A percentile compares a stretch with the other conserved stretches of the same genome.
phyloP scores from a whole-genome alignment of 2,113 vertebrate genomes.

The Formicarius rufipectus region DNA sequence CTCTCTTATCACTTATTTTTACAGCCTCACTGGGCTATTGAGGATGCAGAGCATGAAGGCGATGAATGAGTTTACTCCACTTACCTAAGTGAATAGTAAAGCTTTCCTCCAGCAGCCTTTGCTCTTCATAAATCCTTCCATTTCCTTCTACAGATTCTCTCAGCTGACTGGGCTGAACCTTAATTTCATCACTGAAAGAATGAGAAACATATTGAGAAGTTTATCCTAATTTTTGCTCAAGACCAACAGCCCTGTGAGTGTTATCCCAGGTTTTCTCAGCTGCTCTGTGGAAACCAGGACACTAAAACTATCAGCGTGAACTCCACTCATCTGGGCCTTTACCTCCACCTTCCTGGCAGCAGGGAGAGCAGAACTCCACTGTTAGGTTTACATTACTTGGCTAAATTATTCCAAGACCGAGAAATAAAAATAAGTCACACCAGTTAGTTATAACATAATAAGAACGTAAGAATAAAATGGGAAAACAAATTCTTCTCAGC shows the following conservation, averaged over 20 bases:
- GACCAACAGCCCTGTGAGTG: background rate
- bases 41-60: background rate
- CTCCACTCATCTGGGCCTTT: background rate
- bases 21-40: background rate
- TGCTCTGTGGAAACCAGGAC: background rate
- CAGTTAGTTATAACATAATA: background rate
- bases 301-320: background rate
- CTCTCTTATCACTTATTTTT: background rate
- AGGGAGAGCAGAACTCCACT: background rate
- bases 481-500: background rate
- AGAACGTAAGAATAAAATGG: background rate
- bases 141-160: slow-evolving; percentile 82
- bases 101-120: slow-evolving; percentile 93
- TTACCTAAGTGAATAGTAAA: slow-evolving; percentile 98
- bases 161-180: slow-evolving; percentile 88
- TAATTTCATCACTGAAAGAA: slow-evolving; percentile 91
- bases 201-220: background rate
- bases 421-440: background rate
- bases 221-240: background rate
- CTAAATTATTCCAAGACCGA: background rate
- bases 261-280: background rate
- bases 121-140: slow-evolving; percentile 90
- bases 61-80: background rate
- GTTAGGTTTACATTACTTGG: background rate
- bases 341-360: background rate